Conservation (phyloP, 2,797 vertebrate species). For the Silurus lanzhouensis region DNA sequence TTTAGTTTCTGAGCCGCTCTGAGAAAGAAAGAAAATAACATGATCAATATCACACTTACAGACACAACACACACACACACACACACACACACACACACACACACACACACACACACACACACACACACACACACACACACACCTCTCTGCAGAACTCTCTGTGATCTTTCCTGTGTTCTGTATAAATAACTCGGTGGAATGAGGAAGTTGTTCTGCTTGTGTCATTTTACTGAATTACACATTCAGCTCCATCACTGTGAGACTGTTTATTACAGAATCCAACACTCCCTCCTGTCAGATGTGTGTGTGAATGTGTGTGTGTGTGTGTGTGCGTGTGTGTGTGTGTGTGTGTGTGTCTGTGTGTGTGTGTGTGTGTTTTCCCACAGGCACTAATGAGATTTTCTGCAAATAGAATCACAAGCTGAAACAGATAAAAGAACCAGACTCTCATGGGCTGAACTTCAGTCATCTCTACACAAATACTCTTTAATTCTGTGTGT, state of each 20-base stretch:
- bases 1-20: conserved; percentile 98
- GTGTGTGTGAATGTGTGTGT: conserved; percentile 4
- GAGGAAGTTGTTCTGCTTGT: neutral
- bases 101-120: too few relatives aligned
- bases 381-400: conserved; percentile 3
- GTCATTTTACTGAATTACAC: conserved; percentile 13
- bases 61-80: neutral
- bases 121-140: neutral
- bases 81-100: neutral
- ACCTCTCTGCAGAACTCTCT: neutral
- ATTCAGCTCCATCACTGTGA: conserved; percentile 5
- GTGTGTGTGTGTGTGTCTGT: conserved; percentile 1
- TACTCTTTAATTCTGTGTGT: neutral
- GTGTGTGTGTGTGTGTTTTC: neutral
- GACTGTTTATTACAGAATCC: neutral
- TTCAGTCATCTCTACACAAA: neutral
- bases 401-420: conserved; percentile 8
- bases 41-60: conserved; percentile 1
- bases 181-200: conserved; percentile 13
- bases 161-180: neutral
- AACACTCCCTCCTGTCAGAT: conserved; percentile 2
- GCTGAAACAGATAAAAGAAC: neutral
- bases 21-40: conserved; percentile 29
- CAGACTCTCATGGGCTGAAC: neutral
- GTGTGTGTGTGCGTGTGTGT: neutral